Conservation (phyloP, 2,888 invertebrate species). For the Colostygia pectinataria region DNA sequence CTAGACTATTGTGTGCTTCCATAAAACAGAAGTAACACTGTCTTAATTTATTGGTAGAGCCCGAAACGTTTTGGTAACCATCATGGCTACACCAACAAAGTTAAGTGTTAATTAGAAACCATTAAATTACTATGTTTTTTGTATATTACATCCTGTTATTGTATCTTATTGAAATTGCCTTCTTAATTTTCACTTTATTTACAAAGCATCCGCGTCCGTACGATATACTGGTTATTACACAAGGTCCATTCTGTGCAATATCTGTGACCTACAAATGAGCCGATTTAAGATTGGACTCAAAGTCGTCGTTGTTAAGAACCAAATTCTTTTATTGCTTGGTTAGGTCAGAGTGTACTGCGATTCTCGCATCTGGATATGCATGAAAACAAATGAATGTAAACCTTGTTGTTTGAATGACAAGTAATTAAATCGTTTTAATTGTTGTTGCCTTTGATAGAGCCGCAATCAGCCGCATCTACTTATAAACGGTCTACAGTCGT, state of each 20-base stretch:
- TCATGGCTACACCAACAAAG: conserved; percentile 7
- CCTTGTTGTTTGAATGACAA: conserved; percentile 53
- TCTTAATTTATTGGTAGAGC: conserved; percentile 23
- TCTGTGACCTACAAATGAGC: conserved; percentile 67
- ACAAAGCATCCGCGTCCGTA: conserved; percentile 51
- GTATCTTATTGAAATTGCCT: conserved; percentile 19
- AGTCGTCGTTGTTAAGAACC: conserved; percentile 51
- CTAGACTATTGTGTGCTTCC: conserved; percentile 40
- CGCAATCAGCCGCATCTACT: conserved; percentile 45
- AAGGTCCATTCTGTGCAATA: conserved; percentile 67
- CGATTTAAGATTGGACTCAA: conserved; percentile 53
- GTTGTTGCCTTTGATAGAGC: conserved; percentile 62
- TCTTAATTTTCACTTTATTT: conserved; percentile 38
- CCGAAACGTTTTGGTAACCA: conserved; percentile 18
- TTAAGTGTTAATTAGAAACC: conserved; percentile 6
- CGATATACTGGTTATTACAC: conserved; percentile 58
- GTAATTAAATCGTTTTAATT: conserved; percentile 52
- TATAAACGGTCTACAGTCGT: conserved; percentile 65
- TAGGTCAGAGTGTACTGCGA: conserved; percentile 66
- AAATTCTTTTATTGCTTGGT: conserved; percentile 51
- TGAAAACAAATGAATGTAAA: conserved; percentile 51
- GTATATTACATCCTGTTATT: conserved; percentile 7
- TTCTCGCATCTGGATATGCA: conserved; percentile 56
- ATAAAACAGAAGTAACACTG: conserved; percentile 28
- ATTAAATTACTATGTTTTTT: too few relatives aligned